These are phyloP conservation scores for Cheumatopsyche charites DNA, from an alignment of 1,140 invertebrate species.

Conservation along the genomic window DNA sequence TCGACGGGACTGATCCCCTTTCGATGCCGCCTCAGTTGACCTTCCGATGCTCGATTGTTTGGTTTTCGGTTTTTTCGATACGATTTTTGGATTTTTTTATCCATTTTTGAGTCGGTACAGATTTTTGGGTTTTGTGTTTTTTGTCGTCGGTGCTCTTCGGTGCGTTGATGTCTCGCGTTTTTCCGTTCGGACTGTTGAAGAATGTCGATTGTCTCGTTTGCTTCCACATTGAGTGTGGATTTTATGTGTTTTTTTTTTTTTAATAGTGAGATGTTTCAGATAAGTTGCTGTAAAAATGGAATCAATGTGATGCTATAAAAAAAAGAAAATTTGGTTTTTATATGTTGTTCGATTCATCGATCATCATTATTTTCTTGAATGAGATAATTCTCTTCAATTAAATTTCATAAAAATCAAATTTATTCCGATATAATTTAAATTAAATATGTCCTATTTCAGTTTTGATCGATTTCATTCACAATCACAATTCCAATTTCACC, in stretches of 20 bases:
- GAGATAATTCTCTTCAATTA: too few species aligned
- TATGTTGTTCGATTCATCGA: too few species aligned
- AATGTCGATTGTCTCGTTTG: constrained; percentile 28
- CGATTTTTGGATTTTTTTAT: neutral
- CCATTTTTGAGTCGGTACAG: neutral
- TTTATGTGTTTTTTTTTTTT: too few species aligned
- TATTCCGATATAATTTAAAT: too few species aligned
- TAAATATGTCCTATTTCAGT: too few species aligned
- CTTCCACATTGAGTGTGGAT: constrained; percentile 6
- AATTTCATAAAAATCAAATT: too few species aligned
- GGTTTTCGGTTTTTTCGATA: neutral
- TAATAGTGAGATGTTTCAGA: too few species aligned
- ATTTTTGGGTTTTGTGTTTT: too few species aligned
- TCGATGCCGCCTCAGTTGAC: constrained; percentile 10
- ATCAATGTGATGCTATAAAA: neutral
- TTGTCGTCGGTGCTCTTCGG: neutral
- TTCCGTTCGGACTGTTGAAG: neutral
- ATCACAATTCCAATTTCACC: too few species aligned
- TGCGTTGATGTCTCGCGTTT: neutral
- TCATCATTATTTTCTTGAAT: too few species aligned
- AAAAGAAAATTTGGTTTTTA: neutral
- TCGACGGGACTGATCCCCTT: constrained; percentile 20
- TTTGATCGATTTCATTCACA: too few species aligned
- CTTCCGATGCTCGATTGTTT: neutral
- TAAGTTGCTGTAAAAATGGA: neutral